A percentile compares a stretch with the other conserved stretches of the same genome.
Conservation (phyloP, 2,888 invertebrate species). For the Ptychoptera albimana region DNA sequence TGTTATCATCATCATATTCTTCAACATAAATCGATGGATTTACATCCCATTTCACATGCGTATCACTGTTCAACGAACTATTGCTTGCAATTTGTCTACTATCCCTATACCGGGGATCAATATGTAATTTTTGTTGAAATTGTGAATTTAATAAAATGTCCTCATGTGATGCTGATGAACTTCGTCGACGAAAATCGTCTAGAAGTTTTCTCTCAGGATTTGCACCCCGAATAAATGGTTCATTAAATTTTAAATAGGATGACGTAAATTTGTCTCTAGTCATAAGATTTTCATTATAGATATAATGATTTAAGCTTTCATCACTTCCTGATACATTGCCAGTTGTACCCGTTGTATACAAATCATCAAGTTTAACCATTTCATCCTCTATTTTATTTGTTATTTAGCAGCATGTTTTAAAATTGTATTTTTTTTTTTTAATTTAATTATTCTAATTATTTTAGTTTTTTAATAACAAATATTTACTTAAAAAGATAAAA, state of each 20-base stretch:
- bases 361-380: too few species aligned
- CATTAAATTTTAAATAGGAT: constrained; percentile 2
- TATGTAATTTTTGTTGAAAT: constrained; percentile 25
- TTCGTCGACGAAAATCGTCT: constrained; percentile 16
- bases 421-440: neutral
- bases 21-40: constrained; percentile 28
- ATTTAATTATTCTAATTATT: neutral
- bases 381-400: constrained; percentile 9
- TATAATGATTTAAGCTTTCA: constrained; percentile 25
- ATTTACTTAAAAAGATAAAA: neutral
- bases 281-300: neutral
- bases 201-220: constrained; percentile 1
- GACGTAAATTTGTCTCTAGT: neutral
- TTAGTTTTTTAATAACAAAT: constrained; percentile 3
- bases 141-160: constrained; percentile 18
- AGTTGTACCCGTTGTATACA: neutral
- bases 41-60: constrained; percentile 11
- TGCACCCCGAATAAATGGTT: neutral
- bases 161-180: constrained; percentile 27
- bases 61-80: constrained; percentile 18
- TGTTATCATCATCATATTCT: constrained; percentile 20
- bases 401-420: constrained; percentile 6
- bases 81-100: constrained; percentile 26
- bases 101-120: constrained; percentile 29
- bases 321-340: constrained; percentile 23